A percentile compares a stretch with the other conserved stretches of the same genome.
phyloP scores from a whole-genome alignment of 2,888 invertebrate genomes.

The Acrocyrtus sp. region DNA sequence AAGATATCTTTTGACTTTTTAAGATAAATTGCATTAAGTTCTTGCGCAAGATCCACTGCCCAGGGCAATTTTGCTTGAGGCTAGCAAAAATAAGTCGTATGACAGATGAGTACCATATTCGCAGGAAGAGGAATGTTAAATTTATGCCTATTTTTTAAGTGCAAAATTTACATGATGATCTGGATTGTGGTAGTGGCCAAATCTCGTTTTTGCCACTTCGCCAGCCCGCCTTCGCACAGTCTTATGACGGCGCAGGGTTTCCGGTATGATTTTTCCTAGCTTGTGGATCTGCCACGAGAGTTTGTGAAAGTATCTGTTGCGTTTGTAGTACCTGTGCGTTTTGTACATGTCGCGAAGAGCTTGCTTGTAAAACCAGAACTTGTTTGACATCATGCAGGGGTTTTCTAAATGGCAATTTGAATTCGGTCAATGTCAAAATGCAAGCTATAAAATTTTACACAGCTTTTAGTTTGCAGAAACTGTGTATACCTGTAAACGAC shows the following conservation, averaged over 20 bases:
- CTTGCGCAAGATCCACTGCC: constrained; percentile 23
- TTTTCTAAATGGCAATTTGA: too few species aligned
- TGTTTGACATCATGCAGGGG: constrained; percentile 22
- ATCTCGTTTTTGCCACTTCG: constrained; percentile 13
- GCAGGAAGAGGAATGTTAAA: background rate
- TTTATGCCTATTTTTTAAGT: background rate
- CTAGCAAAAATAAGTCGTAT: constrained; percentile 7
- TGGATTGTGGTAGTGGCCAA: too few species aligned
- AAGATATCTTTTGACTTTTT: constrained; percentile 6
- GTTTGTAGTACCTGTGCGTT: constrained; percentile 39
- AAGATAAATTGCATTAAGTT: constrained; percentile 15
- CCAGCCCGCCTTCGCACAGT: background rate
- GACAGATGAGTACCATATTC: background rate
- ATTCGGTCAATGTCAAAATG: too few species aligned
- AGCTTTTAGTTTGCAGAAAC: background rate
- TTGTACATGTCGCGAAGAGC: constrained; percentile 37
- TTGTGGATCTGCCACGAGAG: constrained; percentile 25
- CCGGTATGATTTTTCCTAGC: constrained; percentile 21
- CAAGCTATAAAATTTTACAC: background rate
- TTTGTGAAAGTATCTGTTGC: constrained; percentile 37
- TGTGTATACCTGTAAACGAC: constrained; percentile 21
- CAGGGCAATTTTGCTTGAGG: constrained; percentile 22
- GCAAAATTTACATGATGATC: constrained; percentile 1
- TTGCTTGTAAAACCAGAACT: constrained; percentile 43
- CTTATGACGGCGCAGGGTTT: constrained; percentile 21